These are phyloP conservation scores for Aythya fuligula DNA, from an alignment of 2,797 vertebrate genomes.

Conservation along the genomic window DNA sequence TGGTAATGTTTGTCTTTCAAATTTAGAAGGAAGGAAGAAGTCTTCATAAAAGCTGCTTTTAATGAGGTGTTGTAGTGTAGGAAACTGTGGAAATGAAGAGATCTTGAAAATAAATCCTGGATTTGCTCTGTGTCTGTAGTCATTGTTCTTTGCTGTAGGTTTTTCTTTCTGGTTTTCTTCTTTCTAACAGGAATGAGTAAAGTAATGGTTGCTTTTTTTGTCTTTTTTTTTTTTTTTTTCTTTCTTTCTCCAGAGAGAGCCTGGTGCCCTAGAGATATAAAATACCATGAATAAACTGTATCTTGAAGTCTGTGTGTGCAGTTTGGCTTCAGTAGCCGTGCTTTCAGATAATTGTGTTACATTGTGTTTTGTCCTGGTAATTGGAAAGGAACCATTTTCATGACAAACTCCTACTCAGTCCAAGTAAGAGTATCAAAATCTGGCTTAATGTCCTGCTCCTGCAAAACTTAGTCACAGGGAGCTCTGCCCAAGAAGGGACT, in stretches of 20 bases:
- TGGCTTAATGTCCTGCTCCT: neutral
- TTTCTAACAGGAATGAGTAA: neutral
- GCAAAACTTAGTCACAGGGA: neutral
- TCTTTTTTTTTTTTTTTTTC: too few relatives aligned
- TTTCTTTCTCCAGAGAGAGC: neutral
- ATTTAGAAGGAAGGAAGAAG: neutral
- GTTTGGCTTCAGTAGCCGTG: neutral
- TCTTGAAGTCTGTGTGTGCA: neutral
- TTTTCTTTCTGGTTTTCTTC: neutral
- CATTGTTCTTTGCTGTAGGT: neutral
- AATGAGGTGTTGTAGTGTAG: neutral
- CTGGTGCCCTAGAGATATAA: neutral
- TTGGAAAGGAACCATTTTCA: neutral
- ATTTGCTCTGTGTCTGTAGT: neutral
- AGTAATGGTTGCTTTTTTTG: neutral
- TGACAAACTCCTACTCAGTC: neutral
- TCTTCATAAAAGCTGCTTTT: slow-evolving; percentile 32
- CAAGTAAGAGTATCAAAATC: neutral
- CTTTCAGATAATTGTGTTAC: neutral
- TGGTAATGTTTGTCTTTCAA: neutral
- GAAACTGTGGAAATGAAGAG: neutral
- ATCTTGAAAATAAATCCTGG: neutral
- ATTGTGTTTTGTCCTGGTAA: neutral
- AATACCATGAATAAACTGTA: neutral
- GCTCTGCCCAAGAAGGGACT: neutral